phyloP scores from a whole-genome alignment of 2,888 invertebrate genomes.

The Panorpa germanica region DNA sequence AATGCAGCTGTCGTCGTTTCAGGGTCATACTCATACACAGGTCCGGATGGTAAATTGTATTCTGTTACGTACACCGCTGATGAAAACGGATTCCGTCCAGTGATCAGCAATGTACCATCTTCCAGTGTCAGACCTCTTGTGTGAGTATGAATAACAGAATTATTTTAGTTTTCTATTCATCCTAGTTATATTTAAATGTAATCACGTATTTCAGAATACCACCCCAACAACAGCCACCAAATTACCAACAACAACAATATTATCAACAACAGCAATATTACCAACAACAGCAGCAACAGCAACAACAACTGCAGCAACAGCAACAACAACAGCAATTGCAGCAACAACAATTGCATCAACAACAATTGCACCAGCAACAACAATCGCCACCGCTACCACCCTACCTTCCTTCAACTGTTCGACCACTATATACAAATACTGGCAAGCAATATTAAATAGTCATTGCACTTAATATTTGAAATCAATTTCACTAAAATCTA shows the following conservation, averaged over 20 bases:
- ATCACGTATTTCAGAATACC: too few species aligned
- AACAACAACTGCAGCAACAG: conserved; percentile 11
- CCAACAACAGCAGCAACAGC: conserved; percentile 12
- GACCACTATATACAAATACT: too few species aligned
- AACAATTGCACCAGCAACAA: conserved; percentile 12
- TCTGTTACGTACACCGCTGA: conserved; percentile 39
- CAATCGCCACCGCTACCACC: conserved; percentile 12
- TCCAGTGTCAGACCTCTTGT: too few species aligned
- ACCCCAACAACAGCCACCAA: conserved; percentile 9
- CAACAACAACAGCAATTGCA: conserved; percentile 7
- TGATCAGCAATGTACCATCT: too few species aligned
- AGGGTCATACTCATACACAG: conserved; percentile 40
- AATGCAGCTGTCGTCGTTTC: conserved; percentile 41
- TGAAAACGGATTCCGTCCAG: too few species aligned
- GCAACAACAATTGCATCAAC: conserved; percentile 1
- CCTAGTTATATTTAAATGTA: too few species aligned
- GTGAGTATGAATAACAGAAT: too few species aligned
- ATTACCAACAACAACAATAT: conserved; percentile 6
- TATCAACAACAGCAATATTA: conserved; percentile 10
- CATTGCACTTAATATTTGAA: too few species aligned
- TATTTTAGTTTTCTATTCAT: too few species aligned
- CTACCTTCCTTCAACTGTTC: too few species aligned
- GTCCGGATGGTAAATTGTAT: conserved; percentile 43
- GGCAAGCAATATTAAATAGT: too few species aligned
- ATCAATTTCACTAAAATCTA: too few species aligned